Evolutionary conservation across 2,797 vertebrate genomes (phyloP), one percentile per base, ranked within the genome.

Genomic region (Catharus ustulatus): DNA sequence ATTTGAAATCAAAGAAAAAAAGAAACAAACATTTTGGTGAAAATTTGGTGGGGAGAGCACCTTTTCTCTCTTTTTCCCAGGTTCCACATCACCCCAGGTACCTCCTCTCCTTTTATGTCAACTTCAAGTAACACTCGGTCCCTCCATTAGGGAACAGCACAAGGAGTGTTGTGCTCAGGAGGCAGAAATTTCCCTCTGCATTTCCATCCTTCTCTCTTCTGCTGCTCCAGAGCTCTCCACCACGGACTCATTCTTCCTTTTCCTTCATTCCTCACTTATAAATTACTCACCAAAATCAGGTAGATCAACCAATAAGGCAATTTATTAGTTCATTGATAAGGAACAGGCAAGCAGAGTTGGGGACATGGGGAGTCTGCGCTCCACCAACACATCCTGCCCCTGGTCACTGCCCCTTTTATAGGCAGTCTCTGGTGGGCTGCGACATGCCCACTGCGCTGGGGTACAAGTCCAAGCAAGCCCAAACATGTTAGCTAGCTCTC

Each of bases 171-270:
- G 8, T 32, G 20, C 9, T 46, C 24, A 61, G 45, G 36, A 63
- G 7, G 10, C 17, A n/a, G 18, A 36, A 78, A 8, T 12, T 67
- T 43, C n/a, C n/a, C 7, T 66, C 24, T 21, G 30, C 21, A 3
- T 16, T 9, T 52, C 38, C 0, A 0, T 27, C 15, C 26, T 71
- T 16, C 12, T 59, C 23, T 15, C 8, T 62, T 30, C n/a, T 1
- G 1, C n/a, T 78, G 15, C 29, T 43, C 34, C 75, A 76, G 26
- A 2, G 2, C 22, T 17, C 16, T 52, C 40, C 5, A 7, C 6
- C 22, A 7, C 36, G 11, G 21, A 51, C 6, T 9, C 2, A 0
- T 16, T 67, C 6, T 16, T 73, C 29, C 13, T 83, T 52, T 32
- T 64, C 18, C 14, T 34, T 49, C 46, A 36, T 81, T 69, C 32